These are phyloP conservation scores for Microctonus brassicae DNA, from an alignment of 2,888 invertebrate genomes.

Conservation along the genomic window DNA sequence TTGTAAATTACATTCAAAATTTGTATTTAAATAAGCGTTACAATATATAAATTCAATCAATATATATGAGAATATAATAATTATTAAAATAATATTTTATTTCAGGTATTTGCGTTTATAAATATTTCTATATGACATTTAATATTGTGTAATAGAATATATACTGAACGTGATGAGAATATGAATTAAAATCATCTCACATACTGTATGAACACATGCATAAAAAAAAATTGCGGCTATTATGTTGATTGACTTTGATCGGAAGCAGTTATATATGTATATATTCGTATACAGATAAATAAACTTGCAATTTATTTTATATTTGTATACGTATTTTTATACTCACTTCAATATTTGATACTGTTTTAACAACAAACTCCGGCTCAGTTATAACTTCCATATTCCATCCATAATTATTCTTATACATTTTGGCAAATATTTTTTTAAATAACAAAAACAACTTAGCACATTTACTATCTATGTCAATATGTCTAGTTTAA, in stretches of 20 bases:
- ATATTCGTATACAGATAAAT: not conserved
- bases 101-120: too few species aligned
- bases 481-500: not conserved
- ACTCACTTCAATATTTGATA: conserved; percentile 58
- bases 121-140: too few species aligned
- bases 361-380: conserved; percentile 52
- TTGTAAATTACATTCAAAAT: too few species aligned
- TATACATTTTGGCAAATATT: conserved; percentile 27
- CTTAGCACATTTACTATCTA: not conserved
- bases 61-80: too few species aligned
- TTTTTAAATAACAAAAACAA: not conserved
- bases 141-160: too few species aligned
- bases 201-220: too few species aligned
- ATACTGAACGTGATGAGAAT: not conserved
- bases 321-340: conserved; percentile 16
- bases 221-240: too few species aligned
- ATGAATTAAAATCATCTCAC: too few species aligned
- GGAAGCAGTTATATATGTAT: not conserved
- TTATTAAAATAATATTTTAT: too few species aligned
- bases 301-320: not conserved
- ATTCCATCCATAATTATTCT: conserved; percentile 57
- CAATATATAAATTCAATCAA: too few species aligned
- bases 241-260: not conserved
- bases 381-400: conserved; percentile 56
- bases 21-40: too few species aligned